Percentiles rank a stretch among this genome's conserved stretches.
These are phyloP conservation scores for Microplitis demolitor DNA, from an alignment of 1,140 invertebrate genomes.

Conservation along the genomic window DNA sequence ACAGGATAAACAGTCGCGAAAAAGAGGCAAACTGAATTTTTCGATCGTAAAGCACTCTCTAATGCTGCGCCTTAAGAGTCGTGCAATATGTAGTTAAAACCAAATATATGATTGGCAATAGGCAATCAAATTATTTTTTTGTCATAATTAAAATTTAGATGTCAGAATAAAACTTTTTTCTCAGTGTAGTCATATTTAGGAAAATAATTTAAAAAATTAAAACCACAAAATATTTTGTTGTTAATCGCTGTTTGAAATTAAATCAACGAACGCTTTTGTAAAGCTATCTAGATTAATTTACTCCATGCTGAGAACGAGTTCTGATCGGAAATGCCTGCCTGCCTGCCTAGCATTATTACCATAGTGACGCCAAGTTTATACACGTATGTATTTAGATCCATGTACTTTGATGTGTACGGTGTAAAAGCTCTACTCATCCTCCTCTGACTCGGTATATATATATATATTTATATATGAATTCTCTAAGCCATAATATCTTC, in stretches of 20 bases:
- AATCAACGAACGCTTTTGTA: neutral
- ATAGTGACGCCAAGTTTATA: neutral
- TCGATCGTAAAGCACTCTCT: no score
- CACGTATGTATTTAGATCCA: neutral
- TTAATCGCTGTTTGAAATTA: neutral
- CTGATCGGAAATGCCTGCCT: constrained; percentile 21
- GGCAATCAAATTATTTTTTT: no score
- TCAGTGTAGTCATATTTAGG: no score
- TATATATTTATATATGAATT: neutral
- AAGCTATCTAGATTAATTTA: constrained; percentile 35
- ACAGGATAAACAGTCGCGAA: no score
- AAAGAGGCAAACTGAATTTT: no score
- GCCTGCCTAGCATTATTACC: constrained; percentile 1
- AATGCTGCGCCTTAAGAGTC: no score
- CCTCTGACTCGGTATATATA: neutral
- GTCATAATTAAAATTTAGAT: no score
- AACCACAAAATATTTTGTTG: neutral
- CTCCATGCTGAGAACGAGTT: constrained; percentile 27
- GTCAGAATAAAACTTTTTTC: no score
- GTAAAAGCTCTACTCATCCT: neutral
- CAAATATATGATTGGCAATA: no score
- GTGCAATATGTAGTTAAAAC: no score
- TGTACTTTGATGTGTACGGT: neutral
- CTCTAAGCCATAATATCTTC: no score
- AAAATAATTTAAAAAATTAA: neutral